phyloP scores from a whole-genome alignment of 2,797 vertebrate genomes.

The Etheostoma perlongum region DNA sequence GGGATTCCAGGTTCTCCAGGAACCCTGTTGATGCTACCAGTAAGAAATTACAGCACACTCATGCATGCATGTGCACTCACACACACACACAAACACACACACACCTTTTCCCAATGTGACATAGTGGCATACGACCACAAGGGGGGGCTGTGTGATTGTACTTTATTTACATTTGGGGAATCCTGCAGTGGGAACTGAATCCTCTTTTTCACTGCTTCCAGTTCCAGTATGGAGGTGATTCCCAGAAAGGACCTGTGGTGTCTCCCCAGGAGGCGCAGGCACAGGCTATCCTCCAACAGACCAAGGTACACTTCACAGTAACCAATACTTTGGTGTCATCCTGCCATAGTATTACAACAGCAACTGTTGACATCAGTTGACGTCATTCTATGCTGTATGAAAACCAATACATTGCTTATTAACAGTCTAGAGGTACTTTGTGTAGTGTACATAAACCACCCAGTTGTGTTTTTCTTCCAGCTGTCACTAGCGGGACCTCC shows the following conservation, averaged over 20 bases:
- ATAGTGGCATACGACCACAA: conserved; percentile 67
- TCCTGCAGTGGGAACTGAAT: conserved; percentile 47
- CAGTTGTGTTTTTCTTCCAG: conserved; percentile 75
- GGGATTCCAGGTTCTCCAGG: conserved; percentile 91
- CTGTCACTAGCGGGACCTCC: conserved; percentile 91
- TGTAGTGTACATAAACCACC: conserved; percentile 1
- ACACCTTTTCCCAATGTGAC: conserved; percentile 32
- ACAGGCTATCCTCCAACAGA: conserved; percentile 91
- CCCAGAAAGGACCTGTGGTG: conserved; percentile 88
- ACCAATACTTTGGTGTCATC: background rate
- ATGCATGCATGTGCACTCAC: background rate
- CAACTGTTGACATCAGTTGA: background rate
- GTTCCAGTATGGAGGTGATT: conserved; percentile 90
- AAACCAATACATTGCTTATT: background rate
- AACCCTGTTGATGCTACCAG: conserved; percentile 92
- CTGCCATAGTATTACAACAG: background rate
- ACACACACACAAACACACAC: background rate
- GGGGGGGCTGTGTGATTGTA: conserved; percentile 78
- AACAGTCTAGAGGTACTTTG: background rate
- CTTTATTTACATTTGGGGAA: conserved; percentile 67
- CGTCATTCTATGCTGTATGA: background rate
- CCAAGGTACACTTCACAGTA: conserved; percentile 82
- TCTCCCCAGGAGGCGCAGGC: conserved; percentile 93
- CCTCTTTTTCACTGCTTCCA: conserved; percentile 64
- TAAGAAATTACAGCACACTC: conserved; percentile 74